Evolutionary conservation across 2,888 invertebrate genomes (phyloP).

Genomic region (Diadegma fenestrale): DNA sequence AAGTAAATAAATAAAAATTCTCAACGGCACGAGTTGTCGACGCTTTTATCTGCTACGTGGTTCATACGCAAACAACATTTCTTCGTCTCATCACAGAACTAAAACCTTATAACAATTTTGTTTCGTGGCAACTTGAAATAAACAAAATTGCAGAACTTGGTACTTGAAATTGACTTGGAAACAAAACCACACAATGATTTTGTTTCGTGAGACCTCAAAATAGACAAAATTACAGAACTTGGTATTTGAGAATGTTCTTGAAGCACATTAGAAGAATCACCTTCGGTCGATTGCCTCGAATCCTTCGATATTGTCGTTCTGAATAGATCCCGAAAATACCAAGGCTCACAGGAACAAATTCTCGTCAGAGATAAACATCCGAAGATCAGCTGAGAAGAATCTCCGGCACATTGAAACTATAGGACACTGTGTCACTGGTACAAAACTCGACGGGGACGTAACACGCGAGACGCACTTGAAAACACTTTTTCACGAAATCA

Average conservation of each 20-base stretch:
- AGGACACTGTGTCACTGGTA: neutral
- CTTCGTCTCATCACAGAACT: neutral
- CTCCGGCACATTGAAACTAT: neutral
- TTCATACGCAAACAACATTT: neutral
- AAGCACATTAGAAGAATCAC: neutral
- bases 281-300: neutral
- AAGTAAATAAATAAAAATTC: neutral
- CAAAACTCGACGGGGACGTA: neutral
- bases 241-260: neutral
- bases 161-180: neutral
- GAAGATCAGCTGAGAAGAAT: neutral
- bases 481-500: neutral
- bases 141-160: neutral
- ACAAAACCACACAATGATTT: neutral
- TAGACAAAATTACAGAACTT: neutral
- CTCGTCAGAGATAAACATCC: neutral
- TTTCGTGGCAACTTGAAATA: neutral
- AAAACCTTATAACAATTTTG: neutral
- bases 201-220: neutral
- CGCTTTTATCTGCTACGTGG: neutral
- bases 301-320: neutral
- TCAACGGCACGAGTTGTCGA: neutral
- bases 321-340: neutral
- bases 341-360: neutral
- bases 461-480: neutral